These are phyloP conservation scores for Paralichthys olivaceus DNA, from an alignment of 2,113 vertebrate species.

Conservation along the genomic window DNA sequence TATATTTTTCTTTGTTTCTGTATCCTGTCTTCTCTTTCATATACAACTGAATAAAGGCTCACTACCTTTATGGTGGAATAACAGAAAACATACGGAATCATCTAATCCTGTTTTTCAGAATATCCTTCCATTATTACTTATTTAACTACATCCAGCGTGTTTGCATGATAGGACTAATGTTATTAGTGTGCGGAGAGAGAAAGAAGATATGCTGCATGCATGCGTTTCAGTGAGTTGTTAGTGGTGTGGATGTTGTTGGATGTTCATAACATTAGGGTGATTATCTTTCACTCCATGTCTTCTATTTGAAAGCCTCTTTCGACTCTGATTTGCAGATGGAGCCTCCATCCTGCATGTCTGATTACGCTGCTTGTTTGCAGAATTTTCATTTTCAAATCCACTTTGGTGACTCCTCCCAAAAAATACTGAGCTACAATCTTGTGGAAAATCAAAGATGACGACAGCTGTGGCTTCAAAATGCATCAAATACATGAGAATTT, in stretches of 20 bases:
- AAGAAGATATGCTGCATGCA: no score
- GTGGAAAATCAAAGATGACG: background rate
- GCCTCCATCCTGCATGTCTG: background rate
- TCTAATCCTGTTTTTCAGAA: no score
- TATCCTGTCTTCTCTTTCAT: background rate
- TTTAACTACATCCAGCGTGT: no score
- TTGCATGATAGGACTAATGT: no score
- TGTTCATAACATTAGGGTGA: no score
- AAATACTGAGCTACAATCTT: background rate
- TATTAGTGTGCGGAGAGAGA: no score
- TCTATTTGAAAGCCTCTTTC: background rate
- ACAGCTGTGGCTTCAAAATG: background rate
- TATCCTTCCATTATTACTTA: no score
- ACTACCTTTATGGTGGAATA: background rate
- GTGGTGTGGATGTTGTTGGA: background rate
- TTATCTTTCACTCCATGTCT: background rate
- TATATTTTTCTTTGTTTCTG: no score
- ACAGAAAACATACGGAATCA: no score
- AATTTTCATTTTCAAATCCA: background rate
- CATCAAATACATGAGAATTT: background rate
- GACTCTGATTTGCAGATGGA: background rate
- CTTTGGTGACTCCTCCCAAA: background rate
- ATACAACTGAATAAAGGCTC: background rate
- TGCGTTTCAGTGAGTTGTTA: no score
- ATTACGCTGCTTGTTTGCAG: background rate